Percentiles rank a stretch among this genome's conserved stretches.
phyloP scores from a whole-genome alignment of 1,140 invertebrate species.

The Papilio glaucus region DNA sequence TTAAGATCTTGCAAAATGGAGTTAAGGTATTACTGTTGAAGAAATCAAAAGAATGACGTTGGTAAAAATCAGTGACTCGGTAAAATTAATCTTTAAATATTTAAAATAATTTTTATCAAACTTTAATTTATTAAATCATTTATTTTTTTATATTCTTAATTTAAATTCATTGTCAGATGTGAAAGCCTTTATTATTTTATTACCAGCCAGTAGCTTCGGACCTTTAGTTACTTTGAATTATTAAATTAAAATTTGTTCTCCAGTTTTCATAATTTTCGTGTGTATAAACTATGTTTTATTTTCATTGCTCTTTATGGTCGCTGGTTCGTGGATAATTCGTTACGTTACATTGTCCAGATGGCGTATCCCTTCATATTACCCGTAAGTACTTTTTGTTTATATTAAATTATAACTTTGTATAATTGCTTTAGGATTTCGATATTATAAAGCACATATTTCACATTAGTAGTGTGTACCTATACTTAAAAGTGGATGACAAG shows the following conservation, averaged over 20 bases:
- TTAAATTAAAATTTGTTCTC: neutral
- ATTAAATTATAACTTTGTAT: neutral
- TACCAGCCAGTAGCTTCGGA: neutral
- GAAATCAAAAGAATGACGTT: no score
- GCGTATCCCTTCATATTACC: neutral
- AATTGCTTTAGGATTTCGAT: neutral
- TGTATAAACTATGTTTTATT: neutral
- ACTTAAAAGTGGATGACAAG: no score
- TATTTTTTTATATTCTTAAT: no score
- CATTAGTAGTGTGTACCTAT: no score
- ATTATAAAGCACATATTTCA: no score
- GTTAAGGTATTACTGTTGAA: no score
- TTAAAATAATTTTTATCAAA: no score
- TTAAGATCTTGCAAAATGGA: no score
- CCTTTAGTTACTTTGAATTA: neutral
- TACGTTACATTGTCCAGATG: neutral
- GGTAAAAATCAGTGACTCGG: no score
- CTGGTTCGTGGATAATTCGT: constrained; percentile 1
- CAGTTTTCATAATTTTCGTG: neutral
- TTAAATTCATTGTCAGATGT: neutral
- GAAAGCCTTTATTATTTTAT: neutral
- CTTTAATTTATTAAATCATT: no score
- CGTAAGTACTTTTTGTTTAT: constrained; percentile 5
- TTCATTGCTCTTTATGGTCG: neutral
- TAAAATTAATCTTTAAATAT: no score